phyloP scores from a whole-genome alignment of 2,797 vertebrate genomes.

The Otus scops region DNA sequence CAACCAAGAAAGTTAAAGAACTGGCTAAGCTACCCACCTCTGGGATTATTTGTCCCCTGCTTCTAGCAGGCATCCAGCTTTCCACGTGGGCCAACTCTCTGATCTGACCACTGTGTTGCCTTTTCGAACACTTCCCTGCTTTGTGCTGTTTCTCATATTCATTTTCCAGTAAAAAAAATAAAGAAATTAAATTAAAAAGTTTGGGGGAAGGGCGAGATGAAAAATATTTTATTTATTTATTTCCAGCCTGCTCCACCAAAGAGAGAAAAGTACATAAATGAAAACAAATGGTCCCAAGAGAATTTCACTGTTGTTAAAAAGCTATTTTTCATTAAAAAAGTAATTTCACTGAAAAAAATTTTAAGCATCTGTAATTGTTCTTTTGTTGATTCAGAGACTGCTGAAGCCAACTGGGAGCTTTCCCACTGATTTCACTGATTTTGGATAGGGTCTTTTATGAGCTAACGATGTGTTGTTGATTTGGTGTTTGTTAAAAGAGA shows the following conservation, averaged over 20 bases:
- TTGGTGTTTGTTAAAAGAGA: slow-evolving; percentile 15
- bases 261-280: background rate
- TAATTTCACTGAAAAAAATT: background rate
- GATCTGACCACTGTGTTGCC: background rate
- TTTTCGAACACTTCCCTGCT: background rate
- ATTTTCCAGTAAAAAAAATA: background rate
- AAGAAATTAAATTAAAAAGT: background rate
- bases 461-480: background rate
- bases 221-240: background rate
- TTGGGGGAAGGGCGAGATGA: background rate
- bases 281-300: background rate
- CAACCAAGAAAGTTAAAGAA: background rate
- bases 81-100: background rate
- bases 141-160: background rate
- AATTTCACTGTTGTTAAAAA: background rate
- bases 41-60: background rate
- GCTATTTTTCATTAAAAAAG: background rate
- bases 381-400: slow-evolving; percentile 28
- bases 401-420: slow-evolving; percentile 43
- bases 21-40: background rate
- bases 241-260: background rate
- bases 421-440: slow-evolving; percentile 45
- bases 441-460: background rate
- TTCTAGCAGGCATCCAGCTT: background rate
- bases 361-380: background rate